These are phyloP conservation scores for Oreotrochilus melanogaster DNA, from an alignment of 2,113 vertebrate genomes.

Conservation along the genomic window DNA sequence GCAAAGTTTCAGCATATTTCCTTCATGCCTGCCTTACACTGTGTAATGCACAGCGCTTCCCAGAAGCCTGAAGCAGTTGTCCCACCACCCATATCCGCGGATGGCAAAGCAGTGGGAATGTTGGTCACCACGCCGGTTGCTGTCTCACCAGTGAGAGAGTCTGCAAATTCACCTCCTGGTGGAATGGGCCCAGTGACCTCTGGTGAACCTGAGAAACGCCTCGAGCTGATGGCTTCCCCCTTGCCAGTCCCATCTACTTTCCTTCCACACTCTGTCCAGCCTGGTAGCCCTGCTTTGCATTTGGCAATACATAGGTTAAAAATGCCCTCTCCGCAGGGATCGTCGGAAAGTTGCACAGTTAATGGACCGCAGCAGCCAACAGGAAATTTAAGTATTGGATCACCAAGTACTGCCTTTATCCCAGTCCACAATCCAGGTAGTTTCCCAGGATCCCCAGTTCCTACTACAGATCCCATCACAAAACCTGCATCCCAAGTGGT, in stretches of 20 bases:
- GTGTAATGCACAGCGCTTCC: constrained; percentile 83
- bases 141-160: constrained; percentile 74
- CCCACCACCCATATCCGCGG: constrained; percentile 77
- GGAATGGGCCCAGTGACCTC: constrained; percentile 66
- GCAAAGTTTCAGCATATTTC: constrained; percentile 82
- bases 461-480: constrained; percentile 77
- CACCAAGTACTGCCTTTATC: constrained; percentile 84
- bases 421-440: constrained; percentile 81
- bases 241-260: constrained; percentile 80
- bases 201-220: constrained; percentile 82
- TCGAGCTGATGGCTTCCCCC: constrained; percentile 77
- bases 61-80: constrained; percentile 78
- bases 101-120: constrained; percentile 82
- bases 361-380: constrained; percentile 77
- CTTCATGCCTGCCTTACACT: constrained; percentile 85
- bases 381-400: constrained; percentile 78
- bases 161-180: constrained; percentile 64
- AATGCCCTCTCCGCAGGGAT: constrained; percentile 75
- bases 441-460: constrained; percentile 78
- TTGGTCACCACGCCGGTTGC: constrained; percentile 79
- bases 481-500: constrained; percentile 80
- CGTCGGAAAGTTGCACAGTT: constrained; percentile 76
- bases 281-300: constrained; percentile 79
- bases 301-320: constrained; percentile 88
- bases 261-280: constrained; percentile 75